These are phyloP conservation scores for Nesoenas mayeri DNA, from an alignment of 2,113 vertebrate species.

Conservation along the genomic window DNA sequence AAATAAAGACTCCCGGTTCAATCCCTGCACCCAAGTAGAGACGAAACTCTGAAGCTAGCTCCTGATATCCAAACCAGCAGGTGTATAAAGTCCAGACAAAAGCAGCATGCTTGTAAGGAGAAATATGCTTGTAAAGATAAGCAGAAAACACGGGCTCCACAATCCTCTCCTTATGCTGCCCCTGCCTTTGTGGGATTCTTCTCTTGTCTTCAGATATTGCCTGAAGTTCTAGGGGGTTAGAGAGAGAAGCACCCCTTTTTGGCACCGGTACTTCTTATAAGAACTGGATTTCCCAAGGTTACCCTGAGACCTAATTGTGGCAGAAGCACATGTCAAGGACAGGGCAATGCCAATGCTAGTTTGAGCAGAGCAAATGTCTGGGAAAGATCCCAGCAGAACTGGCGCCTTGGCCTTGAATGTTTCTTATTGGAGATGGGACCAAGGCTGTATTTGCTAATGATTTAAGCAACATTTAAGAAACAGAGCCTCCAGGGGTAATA, in stretches of 20 bases:
- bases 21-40: neutral
- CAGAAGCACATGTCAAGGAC: neutral
- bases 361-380: neutral
- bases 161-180: neutral
- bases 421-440: neutral
- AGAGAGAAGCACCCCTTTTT: neutral
- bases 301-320: neutral
- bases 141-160: neutral
- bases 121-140: neutral
- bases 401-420: neutral
- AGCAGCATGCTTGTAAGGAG: neutral
- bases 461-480: neutral
- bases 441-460: neutral
- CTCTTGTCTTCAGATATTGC: neutral
- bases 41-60: neutral
- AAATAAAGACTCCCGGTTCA: neutral
- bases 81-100: neutral
- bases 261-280: neutral
- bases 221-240: neutral
- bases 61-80: neutral
- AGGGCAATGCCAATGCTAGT: neutral
- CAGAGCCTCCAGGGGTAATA: neutral
- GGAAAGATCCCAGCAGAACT: neutral
- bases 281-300: neutral
- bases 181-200: neutral